These are phyloP conservation scores for Metacarcinus magister DNA, from an alignment of 2,888 invertebrate species.

Conservation along the genomic window DNA sequence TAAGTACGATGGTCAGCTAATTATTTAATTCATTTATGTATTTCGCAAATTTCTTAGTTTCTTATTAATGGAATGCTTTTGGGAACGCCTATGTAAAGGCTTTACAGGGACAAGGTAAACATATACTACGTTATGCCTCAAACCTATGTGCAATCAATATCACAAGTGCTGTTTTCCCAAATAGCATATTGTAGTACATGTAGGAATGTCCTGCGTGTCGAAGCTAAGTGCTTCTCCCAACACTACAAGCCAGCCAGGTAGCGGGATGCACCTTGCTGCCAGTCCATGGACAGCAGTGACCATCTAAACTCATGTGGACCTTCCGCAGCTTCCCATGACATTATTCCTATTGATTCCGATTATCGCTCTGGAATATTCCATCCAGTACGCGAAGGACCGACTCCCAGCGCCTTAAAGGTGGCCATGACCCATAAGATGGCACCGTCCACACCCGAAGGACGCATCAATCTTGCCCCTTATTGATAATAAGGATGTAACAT, in stretches of 20 bases:
- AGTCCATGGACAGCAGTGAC: neutral
- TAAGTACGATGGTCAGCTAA: too few relatives aligned
- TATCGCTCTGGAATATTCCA: constrained; percentile 35
- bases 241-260: neutral
- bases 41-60: too few relatives aligned
- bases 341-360: constrained; percentile 49
- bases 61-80: too few relatives aligned
- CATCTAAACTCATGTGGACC: neutral
- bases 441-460: neutral
- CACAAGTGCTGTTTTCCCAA: too few relatives aligned
- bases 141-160: too few relatives aligned
- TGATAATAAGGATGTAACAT: neutral
- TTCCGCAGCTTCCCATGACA: constrained; percentile 20
- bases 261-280: neutral
- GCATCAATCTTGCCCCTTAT: neutral
- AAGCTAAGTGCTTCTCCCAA: neutral
- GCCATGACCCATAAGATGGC: neutral
- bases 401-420: constrained; percentile 43
- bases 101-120: too few relatives aligned
- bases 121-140: too few relatives aligned
- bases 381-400: neutral
- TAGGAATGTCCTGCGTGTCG: neutral
- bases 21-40: too few relatives aligned
- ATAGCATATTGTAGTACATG: too few relatives aligned
- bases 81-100: too few relatives aligned